Evolutionary conservation across 1,140 invertebrate genomes (phyloP), one percentile per base, ranked within the genome.

Genomic region (Drosophila mojavensis): DNA sequence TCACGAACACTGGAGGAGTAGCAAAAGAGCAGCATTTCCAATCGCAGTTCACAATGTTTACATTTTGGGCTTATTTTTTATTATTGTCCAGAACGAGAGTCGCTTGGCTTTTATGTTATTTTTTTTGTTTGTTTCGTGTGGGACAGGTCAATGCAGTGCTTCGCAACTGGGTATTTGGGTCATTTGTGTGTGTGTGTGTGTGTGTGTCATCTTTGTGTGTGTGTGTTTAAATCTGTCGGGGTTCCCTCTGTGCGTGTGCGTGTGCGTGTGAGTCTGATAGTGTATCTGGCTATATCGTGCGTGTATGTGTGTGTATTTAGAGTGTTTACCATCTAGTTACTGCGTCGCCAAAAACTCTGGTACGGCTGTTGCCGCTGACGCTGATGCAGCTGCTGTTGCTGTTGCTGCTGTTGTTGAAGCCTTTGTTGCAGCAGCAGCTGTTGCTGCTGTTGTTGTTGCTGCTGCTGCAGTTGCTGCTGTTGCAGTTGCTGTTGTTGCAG

Each of bases 281-380:
- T 39, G 41, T 17, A 4, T 60, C 0, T 55, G 20, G n/a, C 7
- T 43, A 9, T 2, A 9, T 33, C 4, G 26, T 45, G 28, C 33
- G 53, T 24, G 48, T 59, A 0, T 51, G 47, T 20, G 20, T 45
- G 3, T 36, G 20, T 50, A 28, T 9, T 2, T 58, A 30, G 28
- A 28, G 50, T n/a, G 24, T 51, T 43, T 58, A 43, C 13, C 45
- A 30, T 75, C 69, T 4, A 79, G 39, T 79, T 73, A 33, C 53
- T 69, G 67, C 63, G 59, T 17, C 78, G 65, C 78, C 81, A 84
- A 33, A 43, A 51, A 24, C 56, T 60, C 5, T 53, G 20, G 17
- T 45, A 66, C 10, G 66, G 50, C 20, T 68, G 69, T 15, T 76
- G 65, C 20, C 80, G 5, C 4, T 30, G 28, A 6, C 28, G 28